Base-by-base conservation (phyloP, 2,888 invertebrate genomes). In the Troilus luridus region DNA sequence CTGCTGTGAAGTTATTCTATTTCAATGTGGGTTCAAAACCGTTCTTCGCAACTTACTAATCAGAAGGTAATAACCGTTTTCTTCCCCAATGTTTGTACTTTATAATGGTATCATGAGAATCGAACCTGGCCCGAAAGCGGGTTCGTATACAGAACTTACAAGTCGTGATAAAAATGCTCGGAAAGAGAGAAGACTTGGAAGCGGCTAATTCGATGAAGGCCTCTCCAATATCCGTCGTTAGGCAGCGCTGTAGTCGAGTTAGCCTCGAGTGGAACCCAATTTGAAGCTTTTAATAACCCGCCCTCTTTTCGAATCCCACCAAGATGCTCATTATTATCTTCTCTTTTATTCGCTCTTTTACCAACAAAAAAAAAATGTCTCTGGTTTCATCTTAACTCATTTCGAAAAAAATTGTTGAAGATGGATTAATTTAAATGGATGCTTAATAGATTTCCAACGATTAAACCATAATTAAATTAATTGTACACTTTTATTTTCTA, bases 241-340 rank as follows among this genome's bases (percentile, higher is more conserved):
- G 56, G 85, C n/a, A 41, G n/a, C 56, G n/a, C 85, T 56, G 85
- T 85, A 85, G 85, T 58, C 85, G 85, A 85, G 85, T 85, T 85
- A 85, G 85, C 72, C 56, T 56, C n/a, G 85, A 58, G 85, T n/a
- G 85, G 56, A 85, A 85, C 85, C 85, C 85, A 85, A 85, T 85
- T 85, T 58, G 85, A 85, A 85, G 85, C 54, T 85, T 58, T 85
- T 85, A 85, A 85, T 85, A 85, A 85, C 85, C 56, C 21, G 56
- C 85, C 11, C n/a, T 10, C 85, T 56, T 85, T 85, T 85, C 54
- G 85, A 85, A 85, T 54, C 56, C 85, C 12, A 58, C 54, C 56
- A 85, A 58, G 72, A 77, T 58, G 85, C 85, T 85, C 85, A 85
- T 56, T 85, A 85, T n/a, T 58, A 85, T 58, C 85, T 56, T 21